phyloP scores from a whole-genome alignment of 2,113 vertebrate genomes.

The Hippocampus abdominalis region DNA sequence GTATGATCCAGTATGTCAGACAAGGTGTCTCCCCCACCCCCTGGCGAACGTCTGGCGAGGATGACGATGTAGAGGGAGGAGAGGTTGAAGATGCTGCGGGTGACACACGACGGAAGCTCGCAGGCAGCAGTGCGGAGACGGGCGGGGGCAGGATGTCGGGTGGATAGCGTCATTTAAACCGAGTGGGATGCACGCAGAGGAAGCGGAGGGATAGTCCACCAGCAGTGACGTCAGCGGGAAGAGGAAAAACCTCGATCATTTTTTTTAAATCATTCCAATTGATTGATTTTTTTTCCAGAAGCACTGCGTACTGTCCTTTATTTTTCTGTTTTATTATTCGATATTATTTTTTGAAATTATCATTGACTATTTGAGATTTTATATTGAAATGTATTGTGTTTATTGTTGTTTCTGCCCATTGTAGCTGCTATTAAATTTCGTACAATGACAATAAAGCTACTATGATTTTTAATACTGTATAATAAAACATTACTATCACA shows the following conservation, averaged over 20 bases:
- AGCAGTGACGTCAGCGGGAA: background rate
- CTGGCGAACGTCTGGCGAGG: conserved; percentile 45
- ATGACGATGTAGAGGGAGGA: conserved; percentile 44
- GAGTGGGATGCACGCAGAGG: conserved; percentile 22
- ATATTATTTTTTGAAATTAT: too few relatives aligned
- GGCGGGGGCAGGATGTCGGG: conserved; percentile 2
- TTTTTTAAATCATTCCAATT: background rate
- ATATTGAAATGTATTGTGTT: too few relatives aligned
- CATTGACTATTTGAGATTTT: too few relatives aligned
- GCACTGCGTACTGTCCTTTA: too few relatives aligned
- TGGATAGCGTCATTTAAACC: conserved; percentile 43
- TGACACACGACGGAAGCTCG: conserved; percentile 42
- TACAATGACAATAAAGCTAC: too few relatives aligned
- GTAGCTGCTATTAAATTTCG: too few relatives aligned
- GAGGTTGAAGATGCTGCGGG: conserved; percentile 45
- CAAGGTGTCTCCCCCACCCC: conserved; percentile 31
- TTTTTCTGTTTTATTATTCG: too few relatives aligned
- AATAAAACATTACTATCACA: too few relatives aligned
- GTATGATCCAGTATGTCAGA: conserved; percentile 13
- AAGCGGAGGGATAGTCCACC: conserved; percentile 8
- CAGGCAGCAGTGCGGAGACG: conserved; percentile 12
- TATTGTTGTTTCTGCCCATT: too few relatives aligned
- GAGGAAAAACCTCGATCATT: background rate
- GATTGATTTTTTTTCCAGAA: too few relatives aligned
- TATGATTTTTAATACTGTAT: too few relatives aligned